Percentiles rank a stretch among this genome's conserved stretches.
Evolutionary conservation across 92 coral and sea anemone genomes (phyloP).

Genomic region (Epizoanthus scotinus): DNA sequence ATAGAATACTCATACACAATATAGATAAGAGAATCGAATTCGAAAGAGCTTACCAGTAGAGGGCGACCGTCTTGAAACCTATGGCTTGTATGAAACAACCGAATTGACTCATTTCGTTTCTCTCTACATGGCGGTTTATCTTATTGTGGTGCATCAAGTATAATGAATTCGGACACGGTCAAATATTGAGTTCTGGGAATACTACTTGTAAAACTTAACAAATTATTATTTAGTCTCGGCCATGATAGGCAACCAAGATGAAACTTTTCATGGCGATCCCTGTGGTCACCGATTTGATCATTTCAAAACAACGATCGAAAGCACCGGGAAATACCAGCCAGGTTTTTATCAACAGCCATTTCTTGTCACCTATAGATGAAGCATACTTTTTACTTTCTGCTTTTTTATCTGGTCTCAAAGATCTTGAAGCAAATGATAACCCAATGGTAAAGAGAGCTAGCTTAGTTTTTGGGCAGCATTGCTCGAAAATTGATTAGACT

Average conservation of each 20-base stretch:
- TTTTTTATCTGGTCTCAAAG: background rate
- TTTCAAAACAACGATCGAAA: constrained; percentile 31
- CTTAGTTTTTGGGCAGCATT: background rate
- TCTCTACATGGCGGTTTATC: no score
- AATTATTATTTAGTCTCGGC: constrained; percentile 15
- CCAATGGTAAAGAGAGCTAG: background rate
- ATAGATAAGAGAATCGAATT: no score
- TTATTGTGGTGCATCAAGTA: no score
- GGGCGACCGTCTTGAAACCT: no score
- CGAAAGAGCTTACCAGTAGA: no score
- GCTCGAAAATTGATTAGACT: background rate
- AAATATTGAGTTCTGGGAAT: background rate
- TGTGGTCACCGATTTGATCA: constrained; percentile 42
- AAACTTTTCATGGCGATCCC: constrained; percentile 31
- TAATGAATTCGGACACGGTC: no score
- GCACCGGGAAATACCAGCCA: constrained; percentile 37
- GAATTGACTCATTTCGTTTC: no score
- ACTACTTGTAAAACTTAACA: background rate
- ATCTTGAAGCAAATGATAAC: background rate
- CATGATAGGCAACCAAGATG: constrained; percentile 7
- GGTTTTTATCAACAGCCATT: constrained; percentile 14
- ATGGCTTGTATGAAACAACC: no score
- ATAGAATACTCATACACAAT: no score
- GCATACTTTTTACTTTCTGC: background rate
- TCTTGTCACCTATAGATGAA: background rate